phyloP scores from a whole-genome alignment of 2,113 vertebrate genomes.

The Calyptomena viridis region DNA sequence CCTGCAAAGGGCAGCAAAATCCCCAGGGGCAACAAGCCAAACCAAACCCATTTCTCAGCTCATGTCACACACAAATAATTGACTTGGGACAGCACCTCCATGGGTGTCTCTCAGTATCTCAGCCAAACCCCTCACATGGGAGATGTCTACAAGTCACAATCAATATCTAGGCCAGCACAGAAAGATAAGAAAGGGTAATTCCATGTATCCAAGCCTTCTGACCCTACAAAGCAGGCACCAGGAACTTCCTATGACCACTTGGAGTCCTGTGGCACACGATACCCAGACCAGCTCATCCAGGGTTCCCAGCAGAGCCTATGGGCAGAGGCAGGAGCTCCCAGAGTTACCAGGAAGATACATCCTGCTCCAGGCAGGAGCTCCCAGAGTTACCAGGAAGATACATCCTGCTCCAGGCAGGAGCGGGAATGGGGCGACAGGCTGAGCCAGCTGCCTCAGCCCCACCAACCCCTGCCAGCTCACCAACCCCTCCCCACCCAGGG shows the following conservation, averaged over 20 bases:
- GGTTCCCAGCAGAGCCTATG: neutral
- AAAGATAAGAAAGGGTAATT: neutral
- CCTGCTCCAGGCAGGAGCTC: neutral
- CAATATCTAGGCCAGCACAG: neutral
- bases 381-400: neutral
- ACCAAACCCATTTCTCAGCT: neutral
- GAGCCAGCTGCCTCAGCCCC: neutral
- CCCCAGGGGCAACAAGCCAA: neutral
- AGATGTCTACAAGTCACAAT: neutral
- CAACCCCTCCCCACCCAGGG: neutral
- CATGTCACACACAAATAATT: neutral
- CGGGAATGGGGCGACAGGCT: neutral
- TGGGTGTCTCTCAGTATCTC: neutral
- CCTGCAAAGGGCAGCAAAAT: slow-evolving; percentile 16
- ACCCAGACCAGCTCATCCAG: neutral
- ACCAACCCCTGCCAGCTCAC: neutral
- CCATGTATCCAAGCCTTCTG: neutral
- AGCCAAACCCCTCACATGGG: neutral
- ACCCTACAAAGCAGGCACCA: neutral
- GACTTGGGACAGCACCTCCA: neutral
- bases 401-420: neutral
- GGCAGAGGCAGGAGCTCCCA: neutral
- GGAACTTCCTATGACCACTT: neutral
- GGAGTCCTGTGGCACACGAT: neutral
- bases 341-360: neutral